phyloP scores from a whole-genome alignment of 2,797 vertebrate species.

The Remorina albescens region DNA sequence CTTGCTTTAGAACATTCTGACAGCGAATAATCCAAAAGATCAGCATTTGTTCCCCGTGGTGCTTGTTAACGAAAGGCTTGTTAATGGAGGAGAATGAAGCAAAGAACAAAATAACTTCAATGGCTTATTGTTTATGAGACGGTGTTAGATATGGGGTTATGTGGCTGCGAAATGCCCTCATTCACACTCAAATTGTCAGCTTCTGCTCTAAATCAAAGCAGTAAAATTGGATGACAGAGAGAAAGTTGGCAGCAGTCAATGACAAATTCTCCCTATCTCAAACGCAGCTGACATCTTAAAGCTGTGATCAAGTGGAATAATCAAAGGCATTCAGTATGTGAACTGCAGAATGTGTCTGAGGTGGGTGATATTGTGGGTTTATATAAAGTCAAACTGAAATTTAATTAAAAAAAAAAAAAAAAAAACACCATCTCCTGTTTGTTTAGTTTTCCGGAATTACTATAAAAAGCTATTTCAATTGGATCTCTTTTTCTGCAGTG shows the following conservation, averaged over 20 bases:
- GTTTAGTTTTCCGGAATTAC: not conserved
- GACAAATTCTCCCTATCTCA: constrained; percentile 73
- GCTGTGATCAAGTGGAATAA: constrained; percentile 80
- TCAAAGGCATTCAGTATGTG: constrained; percentile 75
- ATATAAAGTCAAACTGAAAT: constrained; percentile 35
- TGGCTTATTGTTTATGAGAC: constrained; percentile 77
- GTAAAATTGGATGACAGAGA: constrained; percentile 68
- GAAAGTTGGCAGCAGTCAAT: constrained; percentile 72
- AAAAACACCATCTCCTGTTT: not conserved
- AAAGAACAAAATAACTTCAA: constrained; percentile 72
- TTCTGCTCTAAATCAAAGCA: constrained; percentile 66
- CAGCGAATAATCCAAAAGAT: constrained; percentile 46
- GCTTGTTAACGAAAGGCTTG: constrained; percentile 62
- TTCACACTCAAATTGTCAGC: constrained; percentile 68
- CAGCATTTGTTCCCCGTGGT: constrained; percentile 32
- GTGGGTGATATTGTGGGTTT: constrained; percentile 25
- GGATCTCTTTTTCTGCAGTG: not conserved
- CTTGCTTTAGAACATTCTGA: constrained; percentile 54
- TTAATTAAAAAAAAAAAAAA: not conserved
- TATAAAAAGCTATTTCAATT: not conserved
- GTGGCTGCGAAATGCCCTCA: constrained; percentile 62
- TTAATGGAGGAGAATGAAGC: constrained; percentile 66
- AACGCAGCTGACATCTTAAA: constrained; percentile 79
- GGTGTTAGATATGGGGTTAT: constrained; percentile 74
- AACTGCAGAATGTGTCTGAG: constrained; percentile 21